Percentiles rank a stretch among this genome's conserved stretches.
phyloP scores from a whole-genome alignment of 2,888 invertebrate species.

The Archips crataeganus region DNA sequence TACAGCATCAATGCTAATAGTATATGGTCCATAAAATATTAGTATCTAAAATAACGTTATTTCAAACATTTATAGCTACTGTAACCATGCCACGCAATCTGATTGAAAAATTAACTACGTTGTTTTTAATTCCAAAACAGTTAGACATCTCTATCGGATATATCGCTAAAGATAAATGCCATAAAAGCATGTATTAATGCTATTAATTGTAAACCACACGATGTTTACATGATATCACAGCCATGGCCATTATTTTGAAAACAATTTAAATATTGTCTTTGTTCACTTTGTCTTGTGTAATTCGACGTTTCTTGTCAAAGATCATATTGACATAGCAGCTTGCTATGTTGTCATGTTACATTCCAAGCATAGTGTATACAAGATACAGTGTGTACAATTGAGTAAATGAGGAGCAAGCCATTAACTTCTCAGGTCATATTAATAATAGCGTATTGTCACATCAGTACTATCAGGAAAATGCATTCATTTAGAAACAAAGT shows the following conservation, averaged over 20 bases:
- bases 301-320: slow-evolving; percentile 22
- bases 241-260: slow-evolving; percentile 24
- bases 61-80: neutral
- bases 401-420: neutral
- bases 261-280: slow-evolving; percentile 37
- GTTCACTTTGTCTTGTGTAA: slow-evolving; percentile 29
- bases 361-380: neutral
- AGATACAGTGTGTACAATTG: neutral
- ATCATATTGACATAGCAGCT: slow-evolving; percentile 11
- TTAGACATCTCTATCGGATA: no score
- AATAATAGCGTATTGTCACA: no score
- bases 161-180: no score
- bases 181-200: no score
- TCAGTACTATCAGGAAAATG: no score
- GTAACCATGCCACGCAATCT: neutral
- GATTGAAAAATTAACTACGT: neutral
- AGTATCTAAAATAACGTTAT: neutral
- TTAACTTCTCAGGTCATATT: no score
- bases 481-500: no score
- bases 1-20: neutral
- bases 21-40: neutral
- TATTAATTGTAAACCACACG: neutral
- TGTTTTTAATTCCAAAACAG: neutral
- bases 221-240: neutral
- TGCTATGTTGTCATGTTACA: slow-evolving; percentile 13